These are phyloP conservation scores for Hemistola chrysoprasaria DNA, from an alignment of 2,888 invertebrate species.

Conservation along the genomic window DNA sequence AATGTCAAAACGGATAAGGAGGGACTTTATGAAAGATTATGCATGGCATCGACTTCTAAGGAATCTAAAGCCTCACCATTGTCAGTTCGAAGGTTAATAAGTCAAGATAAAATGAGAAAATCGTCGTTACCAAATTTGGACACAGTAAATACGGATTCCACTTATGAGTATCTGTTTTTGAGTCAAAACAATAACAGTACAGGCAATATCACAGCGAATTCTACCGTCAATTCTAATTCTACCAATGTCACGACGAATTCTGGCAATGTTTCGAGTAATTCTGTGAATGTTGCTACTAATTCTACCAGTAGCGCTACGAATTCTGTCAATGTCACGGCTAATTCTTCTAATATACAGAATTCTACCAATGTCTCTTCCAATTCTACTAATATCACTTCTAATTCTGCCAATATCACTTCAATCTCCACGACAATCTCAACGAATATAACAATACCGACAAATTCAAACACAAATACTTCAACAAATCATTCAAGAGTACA, in stretches of 20 bases:
- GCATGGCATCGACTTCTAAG: slow-evolving; percentile 59
- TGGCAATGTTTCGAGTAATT: background rate
- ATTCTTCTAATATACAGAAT: background rate
- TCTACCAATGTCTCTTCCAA: background rate
- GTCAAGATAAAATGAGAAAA: slow-evolving; percentile 54
- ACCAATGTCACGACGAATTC: slow-evolving; percentile 4
- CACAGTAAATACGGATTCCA: slow-evolving; percentile 52
- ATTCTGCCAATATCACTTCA: slow-evolving; percentile 1
- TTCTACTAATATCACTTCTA: background rate
- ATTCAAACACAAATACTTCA: slow-evolving; percentile 7
- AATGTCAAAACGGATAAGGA: slow-evolving; percentile 29
- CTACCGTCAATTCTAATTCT: slow-evolving; percentile 4
- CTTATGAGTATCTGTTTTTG: slow-evolving; percentile 66
- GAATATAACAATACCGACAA: slow-evolving; percentile 12
- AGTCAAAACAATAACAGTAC: slow-evolving; percentile 41
- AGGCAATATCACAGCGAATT: slow-evolving; percentile 10
- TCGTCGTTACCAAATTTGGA: slow-evolving; percentile 68
- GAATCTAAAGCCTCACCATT: slow-evolving; percentile 44
- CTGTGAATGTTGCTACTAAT: background rate
- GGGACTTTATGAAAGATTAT: slow-evolving; percentile 61
- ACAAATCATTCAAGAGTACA: slow-evolving; percentile 11
- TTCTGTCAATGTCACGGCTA: too few species aligned
- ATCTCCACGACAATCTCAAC: slow-evolving; percentile 1
- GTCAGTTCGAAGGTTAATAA: slow-evolving; percentile 48
- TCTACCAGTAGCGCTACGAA: slow-evolving; percentile 4